A percentile compares a stretch with the other conserved stretches of the same genome.
Evolutionary conservation across 2,797 vertebrate species (phyloP).

Genomic region (Yasuhikotakia modesta): DNA sequence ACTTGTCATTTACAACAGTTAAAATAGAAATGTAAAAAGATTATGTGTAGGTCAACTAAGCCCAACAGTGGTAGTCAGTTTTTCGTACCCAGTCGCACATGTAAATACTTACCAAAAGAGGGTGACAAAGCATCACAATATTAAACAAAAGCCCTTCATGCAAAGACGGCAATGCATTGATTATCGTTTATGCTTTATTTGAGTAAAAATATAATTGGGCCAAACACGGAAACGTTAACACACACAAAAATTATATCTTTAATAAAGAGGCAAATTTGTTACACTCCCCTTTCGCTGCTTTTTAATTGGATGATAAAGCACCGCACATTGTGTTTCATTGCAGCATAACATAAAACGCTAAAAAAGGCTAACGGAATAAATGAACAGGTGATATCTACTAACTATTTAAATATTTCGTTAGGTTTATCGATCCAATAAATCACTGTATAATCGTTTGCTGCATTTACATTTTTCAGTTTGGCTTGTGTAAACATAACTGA

Average conservation of each 20-base stretch:
- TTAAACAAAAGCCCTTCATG: background rate
- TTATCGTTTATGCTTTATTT: no score
- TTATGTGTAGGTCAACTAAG: no score
- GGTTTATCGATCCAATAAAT: no score
- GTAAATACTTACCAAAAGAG: conserved; percentile 6
- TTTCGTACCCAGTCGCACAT: background rate
- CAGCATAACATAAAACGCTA: no score
- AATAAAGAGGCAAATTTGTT: background rate
- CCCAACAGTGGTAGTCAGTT: background rate
- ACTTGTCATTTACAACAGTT: background rate
- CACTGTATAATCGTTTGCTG: no score
- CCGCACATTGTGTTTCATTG: background rate
- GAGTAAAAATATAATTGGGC: background rate
- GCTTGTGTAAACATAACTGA: no score
- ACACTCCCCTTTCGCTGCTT: no score
- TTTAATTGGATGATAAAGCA: background rate
- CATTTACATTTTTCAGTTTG: background rate
- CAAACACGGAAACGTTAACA: background rate
- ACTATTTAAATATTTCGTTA: no score
- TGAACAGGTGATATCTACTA: no score
- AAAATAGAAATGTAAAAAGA: background rate
- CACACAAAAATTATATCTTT: background rate
- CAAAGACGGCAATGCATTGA: no score
- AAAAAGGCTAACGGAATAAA: no score
- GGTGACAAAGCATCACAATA: conserved; percentile 30